These are phyloP conservation scores for Protomyctophum bolini DNA, from an alignment of 2,113 vertebrate genomes.

Conservation along the genomic window DNA sequence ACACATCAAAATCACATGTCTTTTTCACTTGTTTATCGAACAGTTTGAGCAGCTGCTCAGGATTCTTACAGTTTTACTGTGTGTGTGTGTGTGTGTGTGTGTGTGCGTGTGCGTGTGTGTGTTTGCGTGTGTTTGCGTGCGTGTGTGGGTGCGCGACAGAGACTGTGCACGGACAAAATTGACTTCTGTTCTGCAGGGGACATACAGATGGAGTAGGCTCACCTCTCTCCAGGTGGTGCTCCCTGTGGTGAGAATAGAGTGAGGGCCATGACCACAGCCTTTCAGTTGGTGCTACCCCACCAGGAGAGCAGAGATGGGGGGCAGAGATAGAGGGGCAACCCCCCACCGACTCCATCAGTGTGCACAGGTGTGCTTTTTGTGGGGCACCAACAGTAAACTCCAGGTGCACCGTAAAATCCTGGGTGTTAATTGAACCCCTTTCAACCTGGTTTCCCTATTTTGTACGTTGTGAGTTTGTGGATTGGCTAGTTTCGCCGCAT, in stretches of 20 bases:
- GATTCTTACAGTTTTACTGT: not conserved
- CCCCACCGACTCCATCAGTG: constrained; percentile 41
- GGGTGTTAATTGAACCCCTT: too few relatives aligned
- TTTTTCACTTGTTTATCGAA: too few relatives aligned
- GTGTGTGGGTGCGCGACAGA: not conserved
- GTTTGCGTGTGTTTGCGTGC: not conserved
- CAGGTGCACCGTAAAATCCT: constrained; percentile 71
- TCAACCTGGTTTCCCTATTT: constrained; percentile 23
- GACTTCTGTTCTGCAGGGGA: constrained; percentile 10
- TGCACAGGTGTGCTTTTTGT: constrained; percentile 72
- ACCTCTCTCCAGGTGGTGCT: constrained; percentile 56
- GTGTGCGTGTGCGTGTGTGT: constrained; percentile 11
- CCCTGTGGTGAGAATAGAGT: constrained; percentile 57
- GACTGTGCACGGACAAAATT: constrained; percentile 21
- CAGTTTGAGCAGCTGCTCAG: too few relatives aligned
- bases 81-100: not conserved
- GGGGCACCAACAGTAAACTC: constrained; percentile 82
- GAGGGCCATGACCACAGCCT: constrained; percentile 70
- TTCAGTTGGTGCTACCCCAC: constrained; percentile 76
- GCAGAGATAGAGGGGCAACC: constrained; percentile 78
- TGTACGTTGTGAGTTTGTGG: too few relatives aligned
- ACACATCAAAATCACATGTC: too few relatives aligned
- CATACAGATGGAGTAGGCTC: constrained; percentile 35
- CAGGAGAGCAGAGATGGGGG: constrained; percentile 62
- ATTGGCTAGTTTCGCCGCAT: too few relatives aligned